phyloP scores from a whole-genome alignment of 2,797 vertebrate species.

The Micromesistius poutassou region DNA sequence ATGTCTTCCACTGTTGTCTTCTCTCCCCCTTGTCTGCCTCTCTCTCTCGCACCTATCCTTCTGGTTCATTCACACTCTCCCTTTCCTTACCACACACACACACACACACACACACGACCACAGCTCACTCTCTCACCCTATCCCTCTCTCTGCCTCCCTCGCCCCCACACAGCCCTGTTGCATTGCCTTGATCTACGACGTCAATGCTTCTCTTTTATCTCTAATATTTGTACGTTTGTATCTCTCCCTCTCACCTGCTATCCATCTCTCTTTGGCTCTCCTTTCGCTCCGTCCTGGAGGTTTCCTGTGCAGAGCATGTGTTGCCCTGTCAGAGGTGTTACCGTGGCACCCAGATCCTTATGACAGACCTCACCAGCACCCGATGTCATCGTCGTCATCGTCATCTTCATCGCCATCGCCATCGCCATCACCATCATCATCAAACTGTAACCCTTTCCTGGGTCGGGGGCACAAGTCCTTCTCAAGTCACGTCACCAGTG shows the following conservation, averaged over 20 bases:
- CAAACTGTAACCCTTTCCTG: background rate
- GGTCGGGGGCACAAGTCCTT: background rate
- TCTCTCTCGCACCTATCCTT: background rate
- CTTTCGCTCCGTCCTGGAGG: background rate
- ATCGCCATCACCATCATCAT: background rate
- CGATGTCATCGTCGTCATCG: background rate
- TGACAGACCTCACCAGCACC: background rate
- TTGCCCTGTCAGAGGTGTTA: background rate
- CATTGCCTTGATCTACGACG: conserved; percentile 4
- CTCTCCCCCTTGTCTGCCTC: background rate
- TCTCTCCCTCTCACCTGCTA: background rate
- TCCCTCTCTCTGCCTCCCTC: background rate
- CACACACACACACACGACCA: background rate
- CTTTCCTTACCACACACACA: background rate
- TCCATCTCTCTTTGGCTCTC: background rate
- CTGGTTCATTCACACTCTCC: background rate
- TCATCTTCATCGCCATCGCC: background rate
- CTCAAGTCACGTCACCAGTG: background rate
- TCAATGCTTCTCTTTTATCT: background rate
- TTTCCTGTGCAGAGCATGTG: background rate
- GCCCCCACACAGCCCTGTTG: background rate
- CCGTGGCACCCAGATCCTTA: background rate
- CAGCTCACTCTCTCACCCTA: background rate
- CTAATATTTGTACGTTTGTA: background rate
- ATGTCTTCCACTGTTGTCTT: background rate